Conservation (phyloP, 2,888 invertebrate species). For the Allophyes oxyacanthae region DNA sequence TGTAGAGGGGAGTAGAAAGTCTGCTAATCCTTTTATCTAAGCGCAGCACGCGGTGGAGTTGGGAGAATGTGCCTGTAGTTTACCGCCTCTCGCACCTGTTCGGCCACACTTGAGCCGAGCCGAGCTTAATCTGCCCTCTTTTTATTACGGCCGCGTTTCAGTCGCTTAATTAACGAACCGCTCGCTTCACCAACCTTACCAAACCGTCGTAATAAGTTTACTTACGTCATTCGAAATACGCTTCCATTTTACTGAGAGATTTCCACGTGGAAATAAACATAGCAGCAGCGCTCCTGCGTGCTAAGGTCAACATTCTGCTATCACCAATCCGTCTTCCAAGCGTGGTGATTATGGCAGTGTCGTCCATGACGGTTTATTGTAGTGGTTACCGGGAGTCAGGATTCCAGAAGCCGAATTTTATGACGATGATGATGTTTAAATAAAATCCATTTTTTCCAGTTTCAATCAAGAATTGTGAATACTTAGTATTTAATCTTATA, state of each 20-base stretch:
- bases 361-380: no score
- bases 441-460: no score
- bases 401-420: no score
- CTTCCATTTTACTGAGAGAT: conserved; percentile 8
- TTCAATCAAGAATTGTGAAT: no score
- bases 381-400: no score
- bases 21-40: conserved; percentile 84
- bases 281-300: no score
- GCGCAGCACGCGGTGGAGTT: conserved; percentile 75
- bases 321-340: no score
- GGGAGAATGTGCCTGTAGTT: conserved; percentile 65
- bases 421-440: no score
- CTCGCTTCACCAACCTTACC: conserved; percentile 62
- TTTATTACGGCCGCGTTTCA: conserved; percentile 72
- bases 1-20: conserved; percentile 72
- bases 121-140: conserved; percentile 71
- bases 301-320: no score
- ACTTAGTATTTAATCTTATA: no score
- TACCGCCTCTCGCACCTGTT: conserved; percentile 73
- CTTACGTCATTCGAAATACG: conserved; percentile 31
- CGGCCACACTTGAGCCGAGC: conserved; percentile 68
- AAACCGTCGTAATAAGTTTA: conserved; percentile 49
- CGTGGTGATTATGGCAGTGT: no score
- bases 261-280: no score
- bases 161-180: conserved; percentile 73